A percentile compares a stretch with the other conserved stretches of the same genome.
Conservation (phyloP, 2,113 vertebrate species). For the Campylomormyrus tamandua region DNA sequence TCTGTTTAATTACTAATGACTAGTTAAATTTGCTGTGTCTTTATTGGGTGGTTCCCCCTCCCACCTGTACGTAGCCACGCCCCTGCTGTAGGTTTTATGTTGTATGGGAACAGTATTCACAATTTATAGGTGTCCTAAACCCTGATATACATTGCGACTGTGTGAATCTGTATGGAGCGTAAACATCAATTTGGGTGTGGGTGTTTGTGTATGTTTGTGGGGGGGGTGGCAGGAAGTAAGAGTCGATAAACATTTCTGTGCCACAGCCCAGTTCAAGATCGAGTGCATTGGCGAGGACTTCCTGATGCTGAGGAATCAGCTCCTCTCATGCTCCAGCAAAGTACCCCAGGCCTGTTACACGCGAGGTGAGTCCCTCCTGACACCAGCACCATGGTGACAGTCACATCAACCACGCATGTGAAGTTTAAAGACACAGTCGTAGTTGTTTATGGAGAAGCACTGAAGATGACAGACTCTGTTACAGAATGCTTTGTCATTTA, state of each 20-base stretch:
- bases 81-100: background rate
- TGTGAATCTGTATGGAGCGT: background rate
- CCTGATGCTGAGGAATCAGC: conserved; percentile 43
- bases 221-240: background rate
- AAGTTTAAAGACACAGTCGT: background rate
- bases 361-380: conserved; percentile 38
- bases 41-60: background rate
- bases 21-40: background rate
- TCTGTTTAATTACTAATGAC: background rate
- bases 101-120: background rate
- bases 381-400: background rate
- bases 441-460: background rate
- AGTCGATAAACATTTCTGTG: background rate
- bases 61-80: background rate
- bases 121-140: background rate
- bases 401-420: background rate
- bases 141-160: background rate
- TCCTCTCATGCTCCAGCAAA: conserved; percentile 37
- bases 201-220: too few relatives aligned
- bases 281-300: conserved; percentile 51
- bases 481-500: background rate
- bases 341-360: conserved; percentile 54
- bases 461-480: background rate
- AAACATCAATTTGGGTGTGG: background rate
- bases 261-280: conserved; percentile 36